Base-by-base conservation (phyloP, 53 echinoderm and acorn worm genomes). In the Henricia sp. region DNA sequence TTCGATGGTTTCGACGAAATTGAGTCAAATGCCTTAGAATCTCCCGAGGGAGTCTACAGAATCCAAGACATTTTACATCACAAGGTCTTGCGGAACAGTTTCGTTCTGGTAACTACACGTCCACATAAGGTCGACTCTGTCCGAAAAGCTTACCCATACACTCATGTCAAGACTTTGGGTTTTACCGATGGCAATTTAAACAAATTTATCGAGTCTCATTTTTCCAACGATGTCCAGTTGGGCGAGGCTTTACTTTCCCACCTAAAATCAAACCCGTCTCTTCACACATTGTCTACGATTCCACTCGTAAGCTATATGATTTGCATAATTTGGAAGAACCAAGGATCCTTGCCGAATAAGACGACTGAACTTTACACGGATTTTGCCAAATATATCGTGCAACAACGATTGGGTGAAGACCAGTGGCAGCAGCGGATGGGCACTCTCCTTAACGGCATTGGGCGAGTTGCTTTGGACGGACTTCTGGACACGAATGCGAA, bases 1-100 rank as follows among this genome's bases (percentile, higher is more conserved):
- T 2, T 67, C 17, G 68, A 67, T n/a, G 68, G 68, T 21, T 67
- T 67, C 38, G 68, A 67, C 41, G 68, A 67, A 27, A 67, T 67
- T 39, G 21, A 39, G 41, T 32, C 40, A 23, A 4, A 37, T 67
- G 41, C 41, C 23, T 11, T 67, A 38, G 39, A 67, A 40, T 67
- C 68, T 21, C 9, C 38, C 4, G 39, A 67, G 23, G 68, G 40
- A 6, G 41, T 67, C 9, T 67, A 67, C 68, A 40, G 0, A 67
- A 23, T 67, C 39, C 19, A 67, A 33, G 39, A 67, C 24, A 38
- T 67, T 24, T 38, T 67, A 10, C 68, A 38, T 8, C 38, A 67
- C 68, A 67, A 42, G 23, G 68, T 67, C 68, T 40, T 67, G 41
- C 2, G n/a, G 19, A 67, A 67, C 2, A 67, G 68, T 25, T 67